Evolutionary conservation across 1,140 invertebrate genomes (phyloP), one percentile per base, ranked within the genome.

Genomic region (Pseudomyrmex cubaensis): DNA sequence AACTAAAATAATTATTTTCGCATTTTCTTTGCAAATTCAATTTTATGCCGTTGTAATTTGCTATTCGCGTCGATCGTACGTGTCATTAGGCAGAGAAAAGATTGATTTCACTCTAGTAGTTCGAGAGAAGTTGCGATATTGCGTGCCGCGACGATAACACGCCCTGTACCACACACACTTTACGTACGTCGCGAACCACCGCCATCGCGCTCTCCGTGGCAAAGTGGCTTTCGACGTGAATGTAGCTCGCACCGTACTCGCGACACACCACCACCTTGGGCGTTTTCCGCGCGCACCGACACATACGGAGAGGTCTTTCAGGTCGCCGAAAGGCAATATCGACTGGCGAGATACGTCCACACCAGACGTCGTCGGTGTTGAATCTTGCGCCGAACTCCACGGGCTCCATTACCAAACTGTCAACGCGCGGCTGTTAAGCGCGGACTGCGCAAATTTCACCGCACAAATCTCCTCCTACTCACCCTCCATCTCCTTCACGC

Each of bases 311-410:
- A 54, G 76, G 66, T 80, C 76, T 88, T 88, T 87, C 85, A 88
- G 76, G 83, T 87, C 86, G 83, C 76, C 87, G 54, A 88, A 88
- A 88, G 87, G 87, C 87, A 85, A 87, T 88, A 88, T 88, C 87
- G 86, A 88, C 87, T 87, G 74, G 83, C 87, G 70, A 22, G 76
- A 87, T 73, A 82, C 76, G 86, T 85, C 75, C 83, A 85, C 70
- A 75, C 52, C 87, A 87, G 83, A 62, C 83, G 62, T 50, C 57
- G 76, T 80, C 76, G 54, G 69, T 82, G 85, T 87, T 84, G 82
- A 87, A 87, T 87, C 82, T 75, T 83, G 69, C 77, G 85, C 82
- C 62, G 57, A 84, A 67, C 57, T 63, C 56, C 5, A 50, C 57
- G 17, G 69, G 67, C 63, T 88, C 87, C 87, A 88, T 88, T 88